Conservation (phyloP, 2,888 invertebrate species). For the Mythimna albipuncta region DNA sequence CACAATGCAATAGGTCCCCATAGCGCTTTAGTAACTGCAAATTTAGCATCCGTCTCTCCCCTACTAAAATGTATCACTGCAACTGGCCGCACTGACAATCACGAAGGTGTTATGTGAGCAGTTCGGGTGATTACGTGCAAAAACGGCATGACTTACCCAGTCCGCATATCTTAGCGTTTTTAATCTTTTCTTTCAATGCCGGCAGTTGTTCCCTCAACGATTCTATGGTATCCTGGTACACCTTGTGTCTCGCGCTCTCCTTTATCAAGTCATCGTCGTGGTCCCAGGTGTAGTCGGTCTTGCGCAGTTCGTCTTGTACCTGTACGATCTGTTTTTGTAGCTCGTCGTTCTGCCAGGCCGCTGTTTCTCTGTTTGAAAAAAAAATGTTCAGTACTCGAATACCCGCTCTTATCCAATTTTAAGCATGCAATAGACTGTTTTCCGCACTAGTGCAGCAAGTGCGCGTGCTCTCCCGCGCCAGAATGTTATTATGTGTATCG, state of each 20-base stretch:
- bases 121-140: background rate
- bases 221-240: constrained; percentile 83
- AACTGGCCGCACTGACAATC: too few relatives aligned
- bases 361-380: constrained; percentile 78
- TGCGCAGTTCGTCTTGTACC: constrained; percentile 85
- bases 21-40: too few relatives aligned
- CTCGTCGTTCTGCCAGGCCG: constrained; percentile 87
- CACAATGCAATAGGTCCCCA: too few relatives aligned
- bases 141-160: constrained; percentile 73
- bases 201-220: constrained; percentile 82
- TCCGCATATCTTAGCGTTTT: constrained; percentile 87
- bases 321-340: constrained; percentile 85
- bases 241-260: constrained; percentile 82
- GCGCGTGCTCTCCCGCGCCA: too few relatives aligned
- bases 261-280: constrained; percentile 82
- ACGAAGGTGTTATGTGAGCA: background rate
- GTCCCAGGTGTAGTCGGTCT: constrained; percentile 84
- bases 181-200: constrained; percentile 84
- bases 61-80: too few relatives aligned
- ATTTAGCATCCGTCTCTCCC: too few relatives aligned
- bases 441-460: too few relatives aligned
- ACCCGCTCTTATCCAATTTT: too few relatives aligned
- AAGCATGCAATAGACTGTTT: too few relatives aligned
- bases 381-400: too few relatives aligned
- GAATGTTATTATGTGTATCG: too few relatives aligned